Base-by-base conservation (phyloP, 2,113 vertebrate species). In the Ia io region DNA sequence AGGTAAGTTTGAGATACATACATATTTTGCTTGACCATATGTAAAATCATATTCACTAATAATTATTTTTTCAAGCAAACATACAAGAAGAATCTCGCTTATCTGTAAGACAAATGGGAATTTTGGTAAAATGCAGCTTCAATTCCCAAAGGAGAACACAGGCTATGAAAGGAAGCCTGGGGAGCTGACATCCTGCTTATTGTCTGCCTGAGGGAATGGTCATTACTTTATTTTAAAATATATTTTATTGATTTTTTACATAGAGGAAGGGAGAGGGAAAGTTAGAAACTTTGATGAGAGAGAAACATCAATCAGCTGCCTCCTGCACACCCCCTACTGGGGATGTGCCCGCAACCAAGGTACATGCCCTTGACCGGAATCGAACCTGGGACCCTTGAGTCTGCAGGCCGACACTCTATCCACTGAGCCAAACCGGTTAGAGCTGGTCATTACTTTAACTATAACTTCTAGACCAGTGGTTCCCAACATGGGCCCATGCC, bases 1-100 rank as follows among this genome's bases (percentile, higher is more conserved):
- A 98, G 99, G 99, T 99, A 99, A 98, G 98, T 91, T 63, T 65
- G 63, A 90, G 35, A 61, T 17, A 14, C 8, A 30, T 59, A 25
- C 42, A 10, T 61, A 51, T 32, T 80, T 84, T 85, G 61, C 77
- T 91, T 84, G 70, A 95, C 37, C 47, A 42, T 73, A 25, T 85
- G 44, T 94, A 95, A 97, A 88, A 67, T 79, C 2, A 56, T 94
- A 94, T 65, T 95, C 59, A 35, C 40, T 84, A 79, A 89, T 97
- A 97, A 95, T 97, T 97, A 93, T 73, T 69, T 79, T 94, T 97
- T 97, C 84, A 88, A 73, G 86, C 91, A 96, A 97, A 97, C 95
- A 90, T 97, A 93, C 97, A 96, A 97, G 86, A 97, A 97, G 86
- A 84, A 16, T 82, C 16, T 96, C 89, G 90, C 91, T 97, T 67